Evolutionary conservation across 2,797 vertebrate genomes (phyloP).

Genomic region (Capromys pilorides): DNA sequence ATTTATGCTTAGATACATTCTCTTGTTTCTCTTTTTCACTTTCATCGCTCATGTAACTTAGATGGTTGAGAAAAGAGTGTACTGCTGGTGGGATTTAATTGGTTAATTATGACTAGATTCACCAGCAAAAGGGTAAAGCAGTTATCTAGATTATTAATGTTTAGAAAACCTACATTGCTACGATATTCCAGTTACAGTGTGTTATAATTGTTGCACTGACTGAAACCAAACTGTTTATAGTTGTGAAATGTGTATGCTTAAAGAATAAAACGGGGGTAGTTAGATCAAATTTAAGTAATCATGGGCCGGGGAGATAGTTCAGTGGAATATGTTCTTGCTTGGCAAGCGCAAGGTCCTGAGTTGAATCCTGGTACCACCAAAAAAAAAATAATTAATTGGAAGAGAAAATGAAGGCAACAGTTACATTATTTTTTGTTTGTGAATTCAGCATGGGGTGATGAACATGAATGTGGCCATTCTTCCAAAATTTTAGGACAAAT

Average conservation of each 20-base stretch:
- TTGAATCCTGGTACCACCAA: too few species aligned
- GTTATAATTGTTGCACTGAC: conserved; percentile 62
- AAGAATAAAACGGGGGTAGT: conserved; percentile 58
- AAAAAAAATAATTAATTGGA: conserved; percentile 51
- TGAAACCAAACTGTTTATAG: conserved; percentile 59
- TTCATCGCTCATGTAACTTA: conserved; percentile 54
- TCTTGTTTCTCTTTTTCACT: conserved; percentile 44
- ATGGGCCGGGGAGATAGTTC: too few species aligned
- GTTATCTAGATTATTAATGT: conserved; percentile 76
- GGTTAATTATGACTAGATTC: conserved; percentile 72
- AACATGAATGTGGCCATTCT: not conserved
- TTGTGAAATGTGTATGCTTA: not conserved
- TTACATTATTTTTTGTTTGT: conserved; percentile 4
- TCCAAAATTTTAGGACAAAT: not conserved
- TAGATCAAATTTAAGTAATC: conserved; percentile 43
- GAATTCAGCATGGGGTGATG: not conserved
- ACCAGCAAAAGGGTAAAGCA: conserved; percentile 66
- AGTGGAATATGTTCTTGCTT: too few species aligned
- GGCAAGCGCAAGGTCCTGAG: too few species aligned
- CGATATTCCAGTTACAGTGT: conserved; percentile 47
- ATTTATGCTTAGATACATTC: conserved; percentile 72
- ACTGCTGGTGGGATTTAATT: conserved; percentile 67
- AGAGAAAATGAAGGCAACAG: conserved; percentile 53
- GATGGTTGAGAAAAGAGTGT: conserved; percentile 48
- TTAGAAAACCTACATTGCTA: conserved; percentile 60